phyloP scores from a whole-genome alignment of 2,113 vertebrate species.

The Picathartes gymnocephalus region DNA sequence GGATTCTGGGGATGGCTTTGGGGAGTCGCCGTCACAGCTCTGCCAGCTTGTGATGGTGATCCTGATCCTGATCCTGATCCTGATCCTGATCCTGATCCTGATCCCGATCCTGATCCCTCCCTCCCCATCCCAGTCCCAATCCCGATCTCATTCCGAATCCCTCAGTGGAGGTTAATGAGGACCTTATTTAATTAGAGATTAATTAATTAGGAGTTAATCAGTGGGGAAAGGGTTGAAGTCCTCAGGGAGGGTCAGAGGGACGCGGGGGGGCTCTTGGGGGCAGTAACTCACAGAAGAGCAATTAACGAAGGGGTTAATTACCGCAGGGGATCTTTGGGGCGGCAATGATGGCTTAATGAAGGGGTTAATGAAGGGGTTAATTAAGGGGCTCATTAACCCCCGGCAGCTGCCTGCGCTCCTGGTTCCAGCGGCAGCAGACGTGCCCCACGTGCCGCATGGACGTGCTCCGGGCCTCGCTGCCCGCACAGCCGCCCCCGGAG shows the following conservation, averaged over 20 bases:
- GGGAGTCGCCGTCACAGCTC: accelerated
- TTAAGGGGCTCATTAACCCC: neutral
- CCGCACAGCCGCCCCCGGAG: conserved; percentile 76
- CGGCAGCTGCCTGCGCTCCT: conserved; percentile 90
- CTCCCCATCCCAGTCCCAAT: no score
- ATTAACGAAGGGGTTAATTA: neutral
- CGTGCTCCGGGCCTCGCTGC: conserved; percentile 85
- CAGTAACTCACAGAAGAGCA: no score
- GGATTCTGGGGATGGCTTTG: accelerated
- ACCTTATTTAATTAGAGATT: no score
- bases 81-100: no score
- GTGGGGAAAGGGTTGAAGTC: no score
- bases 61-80: neutral
- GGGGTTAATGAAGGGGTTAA: no score
- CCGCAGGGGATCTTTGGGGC: neutral
- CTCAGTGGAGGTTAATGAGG: neutral
- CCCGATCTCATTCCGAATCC: no score
- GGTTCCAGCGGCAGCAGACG: conserved; percentile 97
- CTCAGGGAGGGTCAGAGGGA: neutral
- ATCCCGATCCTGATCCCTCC: no score
- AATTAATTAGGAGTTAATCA: neutral
- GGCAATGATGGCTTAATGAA: accelerated
- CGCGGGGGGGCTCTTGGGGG: no score
- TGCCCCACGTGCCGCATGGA: conserved; percentile 97
- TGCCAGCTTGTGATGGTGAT: neutral